Evolutionary conservation across 1,140 invertebrate species (phyloP).

Genomic region (Akabosia matsudoensis): DNA sequence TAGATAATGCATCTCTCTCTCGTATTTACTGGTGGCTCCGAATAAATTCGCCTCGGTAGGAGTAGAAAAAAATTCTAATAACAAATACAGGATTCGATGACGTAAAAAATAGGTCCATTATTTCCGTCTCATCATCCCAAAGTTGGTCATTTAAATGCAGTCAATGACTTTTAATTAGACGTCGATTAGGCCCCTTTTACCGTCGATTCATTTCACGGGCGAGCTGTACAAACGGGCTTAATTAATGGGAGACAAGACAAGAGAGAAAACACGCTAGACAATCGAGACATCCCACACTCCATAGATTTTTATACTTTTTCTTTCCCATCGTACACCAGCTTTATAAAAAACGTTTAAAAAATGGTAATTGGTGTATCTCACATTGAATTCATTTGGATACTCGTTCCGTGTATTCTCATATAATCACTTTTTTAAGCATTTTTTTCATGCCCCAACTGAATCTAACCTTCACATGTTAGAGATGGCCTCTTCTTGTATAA

Average conservation of each 20-base stretch:
- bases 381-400: not conserved
- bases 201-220: conserved; percentile 35
- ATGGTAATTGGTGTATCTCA: not conserved
- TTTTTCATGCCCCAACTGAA: too few relatives aligned
- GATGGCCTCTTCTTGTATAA: too few relatives aligned
- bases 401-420: not conserved
- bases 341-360: too few relatives aligned
- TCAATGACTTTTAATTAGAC: conserved; percentile 47
- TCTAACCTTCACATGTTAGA: too few relatives aligned
- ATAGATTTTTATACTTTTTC: not conserved
- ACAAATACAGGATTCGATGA: not conserved
- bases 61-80: not conserved
- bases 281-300: not conserved
- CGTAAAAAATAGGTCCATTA: not conserved
- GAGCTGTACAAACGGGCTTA: conserved; percentile 39
- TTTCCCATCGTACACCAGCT: not conserved
- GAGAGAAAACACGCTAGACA: not conserved
- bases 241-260: conserved; percentile 36
- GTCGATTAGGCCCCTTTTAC: conserved; percentile 39
- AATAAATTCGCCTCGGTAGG: not conserved
- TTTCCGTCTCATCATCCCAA: conserved; percentile 14
- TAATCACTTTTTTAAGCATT: not conserved
- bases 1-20: not conserved
- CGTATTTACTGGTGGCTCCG: not conserved
- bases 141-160: conserved; percentile 46